Percentiles rank a stretch among this genome's conserved stretches.
phyloP scores from a whole-genome alignment of 1,140 invertebrate genomes.

The Drosophila bifasciata region DNA sequence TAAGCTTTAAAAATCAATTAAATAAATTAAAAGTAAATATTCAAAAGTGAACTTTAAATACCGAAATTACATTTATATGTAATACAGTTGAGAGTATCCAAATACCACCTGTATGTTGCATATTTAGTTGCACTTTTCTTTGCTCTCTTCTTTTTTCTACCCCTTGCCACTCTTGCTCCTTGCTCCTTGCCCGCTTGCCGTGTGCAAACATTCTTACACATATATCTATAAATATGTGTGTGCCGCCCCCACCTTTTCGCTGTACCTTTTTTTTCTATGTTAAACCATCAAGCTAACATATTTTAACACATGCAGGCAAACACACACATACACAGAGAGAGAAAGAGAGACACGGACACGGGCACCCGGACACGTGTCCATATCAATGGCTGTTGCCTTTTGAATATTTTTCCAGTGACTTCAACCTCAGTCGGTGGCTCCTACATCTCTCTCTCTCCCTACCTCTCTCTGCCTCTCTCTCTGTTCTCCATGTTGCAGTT shows the following conservation, averaged over 20 bases:
- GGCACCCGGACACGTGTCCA: slow-evolving; percentile 66
- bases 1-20: neutral
- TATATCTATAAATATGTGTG: slow-evolving; percentile 73
- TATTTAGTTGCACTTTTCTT: slow-evolving; percentile 11
- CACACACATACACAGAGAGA: slow-evolving; percentile 39
- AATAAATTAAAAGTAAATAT: too few relatives aligned
- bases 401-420: slow-evolving; percentile 67
- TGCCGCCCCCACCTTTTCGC: slow-evolving; percentile 73
- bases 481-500: slow-evolving; percentile 34
- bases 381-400: slow-evolving; percentile 77
- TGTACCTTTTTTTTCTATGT: slow-evolving; percentile 73
- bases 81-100: slow-evolving; percentile 9
- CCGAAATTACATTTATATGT: too few relatives aligned
- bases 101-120: neutral
- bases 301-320: slow-evolving; percentile 74
- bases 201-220: slow-evolving; percentile 37
- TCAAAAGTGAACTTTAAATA: too few relatives aligned
- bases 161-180: slow-evolving; percentile 1
- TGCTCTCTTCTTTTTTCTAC: slow-evolving; percentile 13
- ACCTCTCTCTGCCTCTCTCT: neutral
- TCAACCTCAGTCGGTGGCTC: slow-evolving; percentile 10
- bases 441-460: slow-evolving; percentile 1
- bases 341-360: slow-evolving; percentile 13
- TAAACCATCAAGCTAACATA: slow-evolving; percentile 82
- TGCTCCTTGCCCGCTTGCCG: neutral